Conservation (phyloP, 2,113 vertebrate genomes). For the Talpa occidentalis region DNA sequence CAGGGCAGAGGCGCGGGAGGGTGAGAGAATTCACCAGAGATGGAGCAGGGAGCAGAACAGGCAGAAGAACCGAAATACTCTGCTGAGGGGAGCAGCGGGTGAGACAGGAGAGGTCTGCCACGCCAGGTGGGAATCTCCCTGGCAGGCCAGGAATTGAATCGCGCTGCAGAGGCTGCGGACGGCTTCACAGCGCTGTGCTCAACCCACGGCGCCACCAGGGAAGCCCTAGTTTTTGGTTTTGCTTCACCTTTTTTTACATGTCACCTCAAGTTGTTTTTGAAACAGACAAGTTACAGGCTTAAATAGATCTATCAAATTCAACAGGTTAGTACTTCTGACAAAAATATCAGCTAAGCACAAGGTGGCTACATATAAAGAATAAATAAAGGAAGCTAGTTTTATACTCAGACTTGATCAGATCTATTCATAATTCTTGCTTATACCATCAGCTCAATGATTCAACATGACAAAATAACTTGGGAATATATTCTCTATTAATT, state of each 20-base stretch:
- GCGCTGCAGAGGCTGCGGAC: too few species aligned
- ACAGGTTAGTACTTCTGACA: background rate
- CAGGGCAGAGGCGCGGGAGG: too few species aligned
- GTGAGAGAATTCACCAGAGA: too few species aligned
- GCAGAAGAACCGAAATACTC: too few species aligned
- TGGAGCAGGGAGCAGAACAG: too few species aligned
- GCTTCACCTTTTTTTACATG: slow-evolving; percentile 6
- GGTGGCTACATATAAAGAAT: too few species aligned
- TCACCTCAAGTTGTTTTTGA: background rate
- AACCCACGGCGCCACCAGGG: too few species aligned
- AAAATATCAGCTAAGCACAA: background rate
- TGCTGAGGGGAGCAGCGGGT: too few species aligned
- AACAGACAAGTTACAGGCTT: background rate
- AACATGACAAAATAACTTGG: slow-evolving; percentile 1
- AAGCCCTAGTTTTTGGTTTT: background rate
- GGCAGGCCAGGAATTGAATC: too few species aligned
- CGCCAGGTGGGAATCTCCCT: too few species aligned
- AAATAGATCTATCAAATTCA: background rate
- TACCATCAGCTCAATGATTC: background rate
- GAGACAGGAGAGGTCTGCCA: too few species aligned
- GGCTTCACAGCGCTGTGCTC: too few species aligned
- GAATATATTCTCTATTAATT: background rate
- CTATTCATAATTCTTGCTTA: background rate
- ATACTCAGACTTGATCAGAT: slow-evolving; percentile 1
- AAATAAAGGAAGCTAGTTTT: background rate